Conservation (phyloP, 2,113 vertebrate species). For the Nibea albiflora region DNA sequence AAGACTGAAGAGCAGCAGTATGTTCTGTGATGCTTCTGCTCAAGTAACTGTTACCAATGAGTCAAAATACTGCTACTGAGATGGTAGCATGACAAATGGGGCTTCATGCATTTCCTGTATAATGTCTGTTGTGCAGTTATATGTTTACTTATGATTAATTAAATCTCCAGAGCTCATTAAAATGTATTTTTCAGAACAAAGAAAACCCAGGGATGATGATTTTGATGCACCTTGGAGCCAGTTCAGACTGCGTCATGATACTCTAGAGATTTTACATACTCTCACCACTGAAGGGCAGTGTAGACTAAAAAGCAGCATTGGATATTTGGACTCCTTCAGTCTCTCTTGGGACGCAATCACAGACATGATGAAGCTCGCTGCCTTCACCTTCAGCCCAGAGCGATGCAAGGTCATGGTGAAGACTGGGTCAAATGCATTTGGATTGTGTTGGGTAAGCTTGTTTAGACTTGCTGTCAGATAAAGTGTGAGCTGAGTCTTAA, state of each 20-base stretch:
- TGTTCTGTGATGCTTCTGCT: too few species aligned
- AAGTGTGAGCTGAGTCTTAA: neutral
- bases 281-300: conserved; percentile 2
- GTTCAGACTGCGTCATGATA: too few species aligned
- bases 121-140: too few species aligned
- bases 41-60: neutral
- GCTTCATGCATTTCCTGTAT: too few species aligned
- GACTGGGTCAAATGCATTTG: neutral
- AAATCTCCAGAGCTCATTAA: too few species aligned
- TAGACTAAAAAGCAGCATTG: neutral
- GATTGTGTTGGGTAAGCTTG: neutral
- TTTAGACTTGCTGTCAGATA: neutral
- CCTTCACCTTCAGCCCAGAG: neutral
- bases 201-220: too few species aligned
- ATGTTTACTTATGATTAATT: too few species aligned
- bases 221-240: too few species aligned
- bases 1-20: too few species aligned
- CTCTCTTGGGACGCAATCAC: neutral
- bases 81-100: too few species aligned
- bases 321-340: neutral
- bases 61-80: too few species aligned
- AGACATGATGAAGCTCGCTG: neutral
- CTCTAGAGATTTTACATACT: neutral
- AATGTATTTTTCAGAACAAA: too few species aligned
- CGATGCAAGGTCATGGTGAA: neutral